Percentiles rank a stretch among this genome's conserved stretches.
Conservation (phyloP, 2,113 vertebrate genomes). For the Ammodramus savannarum region DNA sequence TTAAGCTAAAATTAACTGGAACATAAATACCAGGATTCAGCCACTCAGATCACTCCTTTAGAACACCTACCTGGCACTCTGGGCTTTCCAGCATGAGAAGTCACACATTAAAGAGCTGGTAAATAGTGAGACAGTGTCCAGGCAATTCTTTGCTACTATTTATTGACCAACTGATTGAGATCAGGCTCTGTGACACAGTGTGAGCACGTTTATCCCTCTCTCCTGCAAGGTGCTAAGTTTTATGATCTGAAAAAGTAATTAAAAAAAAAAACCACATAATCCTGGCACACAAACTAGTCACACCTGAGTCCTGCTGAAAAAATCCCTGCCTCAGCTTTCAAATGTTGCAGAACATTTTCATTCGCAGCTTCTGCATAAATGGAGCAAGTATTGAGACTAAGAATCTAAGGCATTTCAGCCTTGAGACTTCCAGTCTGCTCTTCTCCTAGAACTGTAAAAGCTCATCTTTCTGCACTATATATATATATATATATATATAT, state of each 20-base stretch:
- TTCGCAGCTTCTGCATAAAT: neutral
- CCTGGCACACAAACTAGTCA: neutral
- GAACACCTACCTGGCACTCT: neutral
- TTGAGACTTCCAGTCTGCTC: neutral
- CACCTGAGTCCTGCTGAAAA: conserved; percentile 24
- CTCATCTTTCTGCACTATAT: neutral
- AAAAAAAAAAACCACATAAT: neutral
- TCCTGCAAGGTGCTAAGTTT: neutral
- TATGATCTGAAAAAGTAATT: conserved; percentile 3
- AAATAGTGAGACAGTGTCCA: neutral
- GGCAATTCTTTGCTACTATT: neutral
- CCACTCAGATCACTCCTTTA: neutral
- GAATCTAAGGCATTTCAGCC: neutral
- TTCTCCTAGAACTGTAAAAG: neutral
- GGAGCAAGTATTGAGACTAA: neutral
- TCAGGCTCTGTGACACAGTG: neutral
- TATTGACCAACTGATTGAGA: neutral
- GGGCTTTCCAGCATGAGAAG: neutral
- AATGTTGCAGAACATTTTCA: conserved; percentile 23
- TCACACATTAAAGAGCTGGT: neutral
- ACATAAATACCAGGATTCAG: neutral
- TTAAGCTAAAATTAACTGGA: neutral
- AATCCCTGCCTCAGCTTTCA: conserved; percentile 15
- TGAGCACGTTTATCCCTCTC: neutral
- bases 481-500: neutral